A percentile compares a stretch with the other conserved stretches of the same genome.
phyloP scores from a whole-genome alignment of 1,140 invertebrate species.

The Brachionus rubens region DNA sequence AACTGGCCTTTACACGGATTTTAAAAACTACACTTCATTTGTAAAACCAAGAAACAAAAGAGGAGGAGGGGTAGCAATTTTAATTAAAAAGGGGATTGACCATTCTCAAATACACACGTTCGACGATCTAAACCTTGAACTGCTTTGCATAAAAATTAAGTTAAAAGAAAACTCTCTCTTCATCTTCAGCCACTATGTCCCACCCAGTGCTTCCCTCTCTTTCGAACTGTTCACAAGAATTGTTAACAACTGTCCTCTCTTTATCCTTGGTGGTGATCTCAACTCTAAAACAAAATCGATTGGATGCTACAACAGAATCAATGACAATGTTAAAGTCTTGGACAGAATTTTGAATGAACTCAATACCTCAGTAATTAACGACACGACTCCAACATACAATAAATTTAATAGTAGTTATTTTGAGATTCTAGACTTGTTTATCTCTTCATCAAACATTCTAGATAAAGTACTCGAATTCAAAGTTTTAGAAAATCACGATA shows the following conservation, averaged over 20 bases:
- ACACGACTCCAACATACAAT: neutral
- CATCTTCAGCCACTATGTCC: neutral
- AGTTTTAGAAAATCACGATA: neutral
- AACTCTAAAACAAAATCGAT: neutral
- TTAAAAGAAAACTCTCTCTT: neutral
- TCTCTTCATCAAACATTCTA: neutral
- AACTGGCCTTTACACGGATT: no score
- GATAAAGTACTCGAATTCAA: constrained; percentile 1
- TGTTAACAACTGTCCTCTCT: neutral
- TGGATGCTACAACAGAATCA: neutral
- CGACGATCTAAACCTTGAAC: neutral
- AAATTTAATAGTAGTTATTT: no score
- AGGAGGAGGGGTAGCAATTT: neutral
- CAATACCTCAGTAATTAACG: neutral
- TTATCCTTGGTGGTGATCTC: neutral
- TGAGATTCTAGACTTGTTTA: neutral
- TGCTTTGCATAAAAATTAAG: neutral
- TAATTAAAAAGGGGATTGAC: neutral
- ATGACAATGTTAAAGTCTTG: neutral
- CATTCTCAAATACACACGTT: neutral
- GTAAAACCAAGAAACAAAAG: neutral
- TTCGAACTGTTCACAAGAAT: neutral
- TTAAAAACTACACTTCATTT: neutral
- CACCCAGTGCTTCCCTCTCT: neutral
- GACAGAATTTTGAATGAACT: neutral